Evolutionary conservation across 2,113 vertebrate species (phyloP).

Genomic region (Phrynosoma platyrhinos): DNA sequence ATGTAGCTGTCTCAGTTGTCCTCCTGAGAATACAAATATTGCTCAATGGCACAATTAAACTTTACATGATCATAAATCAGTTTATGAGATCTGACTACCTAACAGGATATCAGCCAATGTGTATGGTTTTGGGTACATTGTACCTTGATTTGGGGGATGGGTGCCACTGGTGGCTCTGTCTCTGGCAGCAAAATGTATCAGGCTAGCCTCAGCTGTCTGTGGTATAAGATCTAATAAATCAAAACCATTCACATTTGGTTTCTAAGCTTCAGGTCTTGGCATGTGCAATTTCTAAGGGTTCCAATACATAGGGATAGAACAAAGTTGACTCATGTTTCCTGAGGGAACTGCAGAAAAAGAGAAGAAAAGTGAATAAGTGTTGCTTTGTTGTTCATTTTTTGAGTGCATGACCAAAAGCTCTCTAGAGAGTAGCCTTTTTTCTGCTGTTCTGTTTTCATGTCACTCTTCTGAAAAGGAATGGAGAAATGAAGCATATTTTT

Average conservation of each 20-base stretch:
- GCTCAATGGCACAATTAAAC: no score
- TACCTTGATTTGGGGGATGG: no score
- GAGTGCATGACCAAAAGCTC: background rate
- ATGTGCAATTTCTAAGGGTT: background rate
- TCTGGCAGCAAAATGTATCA: background rate
- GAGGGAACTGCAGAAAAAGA: background rate
- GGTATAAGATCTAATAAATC: background rate
- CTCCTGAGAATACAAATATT: no score
- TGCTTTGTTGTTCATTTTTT: background rate
- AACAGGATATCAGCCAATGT: no score
- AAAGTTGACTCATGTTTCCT: background rate
- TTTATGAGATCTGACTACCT: no score
- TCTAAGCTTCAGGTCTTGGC: background rate
- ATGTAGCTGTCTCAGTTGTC: no score
- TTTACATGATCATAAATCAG: no score
- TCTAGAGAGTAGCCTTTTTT: background rate
- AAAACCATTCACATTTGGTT: background rate
- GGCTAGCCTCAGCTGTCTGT: background rate
- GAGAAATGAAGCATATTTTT: background rate
- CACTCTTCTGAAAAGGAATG: conserved; percentile 13
- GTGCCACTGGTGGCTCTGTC: background rate
- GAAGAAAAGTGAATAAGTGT: background rate
- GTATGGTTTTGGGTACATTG: no score
- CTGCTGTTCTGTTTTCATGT: background rate
- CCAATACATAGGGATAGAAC: background rate